Conservation (phyloP, 2,113 vertebrate species). For the Pelusios castaneus region DNA sequence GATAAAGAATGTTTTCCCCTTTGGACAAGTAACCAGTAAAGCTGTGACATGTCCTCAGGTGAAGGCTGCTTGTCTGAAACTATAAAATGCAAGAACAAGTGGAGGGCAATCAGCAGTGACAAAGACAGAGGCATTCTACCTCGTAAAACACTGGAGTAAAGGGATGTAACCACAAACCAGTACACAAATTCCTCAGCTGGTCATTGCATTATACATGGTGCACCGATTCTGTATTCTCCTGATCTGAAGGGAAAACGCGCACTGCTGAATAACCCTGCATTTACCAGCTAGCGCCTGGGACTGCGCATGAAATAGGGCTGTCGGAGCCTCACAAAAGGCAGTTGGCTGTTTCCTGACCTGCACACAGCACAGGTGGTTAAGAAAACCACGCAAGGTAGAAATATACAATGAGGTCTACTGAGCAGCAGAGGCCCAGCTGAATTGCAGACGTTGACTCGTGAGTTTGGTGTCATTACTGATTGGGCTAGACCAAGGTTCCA, state of each 20-base stretch:
- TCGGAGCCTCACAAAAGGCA: not conserved
- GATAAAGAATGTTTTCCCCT: slow-evolving; percentile 51
- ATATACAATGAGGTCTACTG: accelerated
- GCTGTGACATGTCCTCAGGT: slow-evolving; percentile 73
- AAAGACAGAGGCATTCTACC: not conserved
- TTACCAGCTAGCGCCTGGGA: no score
- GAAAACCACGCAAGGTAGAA: not conserved
- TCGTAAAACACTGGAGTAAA: not conserved
- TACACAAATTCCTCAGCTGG: not conserved
- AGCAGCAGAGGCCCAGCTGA: accelerated
- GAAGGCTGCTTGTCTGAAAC: slow-evolving; percentile 73
- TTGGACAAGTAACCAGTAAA: slow-evolving; percentile 40
- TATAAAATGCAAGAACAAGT: slow-evolving; percentile 43
- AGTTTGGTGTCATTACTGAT: not conserved
- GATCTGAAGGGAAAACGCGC: not conserved
- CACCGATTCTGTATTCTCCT: accelerated
- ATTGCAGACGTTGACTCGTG: accelerated
- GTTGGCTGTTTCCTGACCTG: accelerated
- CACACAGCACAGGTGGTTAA: accelerated
- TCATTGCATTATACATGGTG: not conserved
- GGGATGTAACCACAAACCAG: not conserved
- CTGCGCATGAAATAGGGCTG: not conserved
- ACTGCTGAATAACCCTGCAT: not conserved
- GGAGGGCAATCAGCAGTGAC: slow-evolving; percentile 55
- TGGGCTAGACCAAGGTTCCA: not conserved